Percentiles rank a stretch among this genome's conserved stretches.
Evolutionary conservation across 2,888 invertebrate genomes (phyloP).

Genomic region (Noctua comes): DNA sequence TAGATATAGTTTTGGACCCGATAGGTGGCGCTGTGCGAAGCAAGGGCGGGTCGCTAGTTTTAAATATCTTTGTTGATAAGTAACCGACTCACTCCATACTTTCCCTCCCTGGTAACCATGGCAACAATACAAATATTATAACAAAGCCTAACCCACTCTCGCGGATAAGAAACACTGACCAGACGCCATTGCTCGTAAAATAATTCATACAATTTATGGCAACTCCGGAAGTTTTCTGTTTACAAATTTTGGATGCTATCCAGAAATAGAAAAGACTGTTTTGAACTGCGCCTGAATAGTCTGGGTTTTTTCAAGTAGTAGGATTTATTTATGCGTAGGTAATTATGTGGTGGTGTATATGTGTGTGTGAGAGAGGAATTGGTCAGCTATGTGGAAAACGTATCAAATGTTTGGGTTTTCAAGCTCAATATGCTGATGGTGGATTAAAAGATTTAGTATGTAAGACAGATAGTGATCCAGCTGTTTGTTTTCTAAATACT

Average conservation of each 20-base stretch:
- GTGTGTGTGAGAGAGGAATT: background rate
- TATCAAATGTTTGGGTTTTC: constrained; percentile 21
- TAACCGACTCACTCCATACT: constrained; percentile 4
- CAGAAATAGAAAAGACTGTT: constrained; percentile 62
- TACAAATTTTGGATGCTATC: constrained; percentile 64
- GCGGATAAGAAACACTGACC: constrained; percentile 52
- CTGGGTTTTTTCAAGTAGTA: constrained; percentile 40
- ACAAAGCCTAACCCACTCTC: constrained; percentile 31
- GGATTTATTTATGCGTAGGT: constrained; percentile 39
- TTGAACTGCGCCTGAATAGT: constrained; percentile 44
- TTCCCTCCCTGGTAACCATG: constrained; percentile 27
- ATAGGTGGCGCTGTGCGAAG: too few species aligned
- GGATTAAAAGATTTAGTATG: constrained; percentile 16
- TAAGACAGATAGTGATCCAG: constrained; percentile 12
- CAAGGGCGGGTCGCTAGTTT: too few species aligned
- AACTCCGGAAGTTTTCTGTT: constrained; percentile 65
- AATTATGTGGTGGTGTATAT: constrained; percentile 5
- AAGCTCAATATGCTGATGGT: constrained; percentile 6
- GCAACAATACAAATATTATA: constrained; percentile 53
- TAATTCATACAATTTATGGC: constrained; percentile 61
- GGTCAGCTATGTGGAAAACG: background rate
- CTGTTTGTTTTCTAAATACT: constrained; percentile 7
- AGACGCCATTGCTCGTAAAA: constrained; percentile 43
- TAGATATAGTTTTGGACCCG: too few species aligned
- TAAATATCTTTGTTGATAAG: background rate